Conservation (phyloP, 1,140 invertebrate genomes). For the Druon quercuslanigerum region DNA sequence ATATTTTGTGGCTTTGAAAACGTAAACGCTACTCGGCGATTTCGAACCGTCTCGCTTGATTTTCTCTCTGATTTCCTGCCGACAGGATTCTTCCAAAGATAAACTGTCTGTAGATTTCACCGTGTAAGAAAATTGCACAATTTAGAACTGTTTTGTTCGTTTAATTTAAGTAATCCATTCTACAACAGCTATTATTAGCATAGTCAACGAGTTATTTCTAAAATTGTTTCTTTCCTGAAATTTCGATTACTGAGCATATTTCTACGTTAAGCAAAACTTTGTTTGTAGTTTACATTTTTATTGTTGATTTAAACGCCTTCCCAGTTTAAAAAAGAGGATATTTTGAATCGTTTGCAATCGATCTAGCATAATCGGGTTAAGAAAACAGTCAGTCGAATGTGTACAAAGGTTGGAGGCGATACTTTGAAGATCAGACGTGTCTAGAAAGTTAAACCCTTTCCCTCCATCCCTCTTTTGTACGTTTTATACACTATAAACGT, state of each 20-base stretch:
- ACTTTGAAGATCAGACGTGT: constrained; percentile 24
- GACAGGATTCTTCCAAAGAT: constrained; percentile 34
- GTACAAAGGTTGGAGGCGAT: constrained; percentile 15
- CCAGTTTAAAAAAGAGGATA: neutral
- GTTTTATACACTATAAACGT: constrained; percentile 26
- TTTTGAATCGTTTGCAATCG: constrained; percentile 1
- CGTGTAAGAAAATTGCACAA: too few relatives aligned
- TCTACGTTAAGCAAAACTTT: too few relatives aligned
- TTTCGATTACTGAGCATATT: neutral
- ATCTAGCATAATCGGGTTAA: neutral
- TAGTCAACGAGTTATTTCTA: too few relatives aligned
- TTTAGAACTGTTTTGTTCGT: too few relatives aligned
- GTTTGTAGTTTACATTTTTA: neutral
- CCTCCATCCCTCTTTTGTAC: neutral
- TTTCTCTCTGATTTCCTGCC: constrained; percentile 45
- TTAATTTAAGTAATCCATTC: too few relatives aligned
- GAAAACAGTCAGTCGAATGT: constrained; percentile 6
- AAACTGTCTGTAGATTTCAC: neutral
- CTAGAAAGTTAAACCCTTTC: neutral
- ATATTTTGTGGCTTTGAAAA: constrained; percentile 49
- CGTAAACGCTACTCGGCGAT: constrained; percentile 50
- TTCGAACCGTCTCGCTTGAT: constrained; percentile 40
- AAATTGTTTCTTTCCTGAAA: neutral
- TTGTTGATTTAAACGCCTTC: constrained; percentile 6
- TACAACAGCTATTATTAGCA: too few relatives aligned